Conservation (phyloP, 2,888 invertebrate species). For the Blastobasis lacticolella region DNA sequence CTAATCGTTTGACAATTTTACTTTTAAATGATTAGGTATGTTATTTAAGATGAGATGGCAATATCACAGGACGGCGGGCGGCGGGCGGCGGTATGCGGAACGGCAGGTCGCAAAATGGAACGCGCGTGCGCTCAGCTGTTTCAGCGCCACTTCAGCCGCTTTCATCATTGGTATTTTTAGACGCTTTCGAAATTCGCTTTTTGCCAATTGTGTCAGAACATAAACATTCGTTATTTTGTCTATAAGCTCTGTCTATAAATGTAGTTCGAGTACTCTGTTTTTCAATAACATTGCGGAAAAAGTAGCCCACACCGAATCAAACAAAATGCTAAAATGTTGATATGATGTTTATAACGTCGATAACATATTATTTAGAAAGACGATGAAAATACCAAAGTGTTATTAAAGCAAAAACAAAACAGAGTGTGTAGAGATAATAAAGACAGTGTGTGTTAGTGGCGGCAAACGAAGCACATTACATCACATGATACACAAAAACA, state of each 20-base stretch:
- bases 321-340: constrained; percentile 2
- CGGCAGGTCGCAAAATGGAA: constrained; percentile 20
- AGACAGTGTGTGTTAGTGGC: constrained; percentile 24
- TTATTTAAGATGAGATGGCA: not conserved
- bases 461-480: constrained; percentile 26
- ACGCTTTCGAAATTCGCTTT: constrained; percentile 30
- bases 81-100: constrained; percentile 32
- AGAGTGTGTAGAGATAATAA: constrained; percentile 3
- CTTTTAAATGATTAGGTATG: too few species aligned
- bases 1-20: too few species aligned
- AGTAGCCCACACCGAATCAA: constrained; percentile 13
- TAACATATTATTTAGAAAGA: constrained; percentile 2
- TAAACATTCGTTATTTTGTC: constrained; percentile 11
- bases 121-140: constrained; percentile 24
- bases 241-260: constrained; percentile 14
- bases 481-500: constrained; percentile 2
- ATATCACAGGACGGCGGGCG: not conserved
- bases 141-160: constrained; percentile 27
- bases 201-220: constrained; percentile 41
- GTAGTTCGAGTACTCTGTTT: constrained; percentile 28
- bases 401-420: constrained; percentile 1
- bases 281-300: constrained; percentile 15
- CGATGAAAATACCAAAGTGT: constrained; percentile 1
- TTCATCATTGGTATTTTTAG: constrained; percentile 30
- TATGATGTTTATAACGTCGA: not conserved